A percentile compares a stretch with the other conserved stretches of the same genome.
phyloP scores from a whole-genome alignment of 2,797 vertebrate species.

The Hydrophis major region DNA sequence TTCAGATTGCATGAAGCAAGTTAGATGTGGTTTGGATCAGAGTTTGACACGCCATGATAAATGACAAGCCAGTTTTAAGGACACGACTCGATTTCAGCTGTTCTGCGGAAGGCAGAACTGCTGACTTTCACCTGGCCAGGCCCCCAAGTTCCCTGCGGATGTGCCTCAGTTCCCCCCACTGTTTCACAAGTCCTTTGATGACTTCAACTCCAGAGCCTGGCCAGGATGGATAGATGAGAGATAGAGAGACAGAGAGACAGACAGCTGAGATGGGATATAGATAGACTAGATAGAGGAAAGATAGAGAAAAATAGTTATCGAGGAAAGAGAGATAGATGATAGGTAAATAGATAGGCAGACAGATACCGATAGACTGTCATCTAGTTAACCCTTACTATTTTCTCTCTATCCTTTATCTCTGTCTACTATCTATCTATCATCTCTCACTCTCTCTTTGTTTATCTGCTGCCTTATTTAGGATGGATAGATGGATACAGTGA shows the following conservation, averaged over 20 bases:
- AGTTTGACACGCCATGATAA: accelerated
- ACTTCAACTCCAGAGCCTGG: neutral
- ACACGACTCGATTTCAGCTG: neutral
- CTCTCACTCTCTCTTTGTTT: no score
- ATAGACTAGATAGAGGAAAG: no score
- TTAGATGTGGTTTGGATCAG: neutral
- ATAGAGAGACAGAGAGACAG: no score
- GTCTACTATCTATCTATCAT: no score
- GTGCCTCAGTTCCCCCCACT: neutral
- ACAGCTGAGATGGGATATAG: no score
- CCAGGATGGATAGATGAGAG: neutral
- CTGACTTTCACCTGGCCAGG: neutral
- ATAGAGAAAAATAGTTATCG: no score
- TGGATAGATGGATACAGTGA: no score
- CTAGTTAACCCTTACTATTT: no score
- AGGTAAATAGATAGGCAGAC: neutral
- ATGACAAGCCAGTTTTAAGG: neutral
- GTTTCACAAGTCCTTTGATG: neutral
- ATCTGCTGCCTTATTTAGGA: no score
- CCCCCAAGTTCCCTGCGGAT: accelerated
- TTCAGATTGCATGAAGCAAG: neutral
- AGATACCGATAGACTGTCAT: no score
- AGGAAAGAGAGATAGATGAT: neutral
- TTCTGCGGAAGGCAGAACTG: neutral
- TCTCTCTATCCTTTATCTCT: no score